Base-by-base conservation (phyloP, 2,888 invertebrate genomes). In the Meloe dianella region DNA sequence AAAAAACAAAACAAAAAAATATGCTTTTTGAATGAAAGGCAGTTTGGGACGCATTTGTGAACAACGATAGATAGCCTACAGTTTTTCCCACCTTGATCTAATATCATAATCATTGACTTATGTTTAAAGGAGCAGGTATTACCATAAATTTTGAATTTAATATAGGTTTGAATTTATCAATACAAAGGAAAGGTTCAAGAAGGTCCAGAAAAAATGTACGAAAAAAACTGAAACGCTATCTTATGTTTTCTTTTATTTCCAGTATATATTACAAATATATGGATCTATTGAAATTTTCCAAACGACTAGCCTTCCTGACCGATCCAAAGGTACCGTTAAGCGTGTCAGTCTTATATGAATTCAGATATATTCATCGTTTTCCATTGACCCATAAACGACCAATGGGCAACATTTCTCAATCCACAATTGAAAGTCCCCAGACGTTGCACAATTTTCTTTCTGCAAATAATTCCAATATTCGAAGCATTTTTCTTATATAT, bases 401-500 rank as follows among this genome's bases (percentile, higher is more conserved):
- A 68, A 65, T 66, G 71, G 71, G 68, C 69, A 74, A 71, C 70
- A 70, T 73, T 72, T 73, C 68, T 71, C 69, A 67, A 71, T 72
- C 69, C 69, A 54, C 65, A 61, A 67, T 71, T 68, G 65, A 57
- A 65, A 64, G 60, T 67, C 66, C 65, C 64, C 65, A 70, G 71
- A 67, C 72, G 69, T 74, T 73, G 72, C 61, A 71, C 68, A 59
- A 69, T 72, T 47, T 47, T 71, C 74, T 72, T 73, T 71, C 74
- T 72, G 73, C 75, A 74, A 75, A 74, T 75, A 69, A 71, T 71
- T 71, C 63, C 60, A 66, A 72, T 74, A 75, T 75, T 74, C 69
- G 62, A 1, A 68, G 65, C 74, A 76, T 75, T 74, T 77, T 75
- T 75, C n/a, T n/a, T n/a, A 76, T 74, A 74, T 75, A 69, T 71